Conservation (phyloP, 2,797 vertebrate genomes). For the Sebastes melanostomus region DNA sequence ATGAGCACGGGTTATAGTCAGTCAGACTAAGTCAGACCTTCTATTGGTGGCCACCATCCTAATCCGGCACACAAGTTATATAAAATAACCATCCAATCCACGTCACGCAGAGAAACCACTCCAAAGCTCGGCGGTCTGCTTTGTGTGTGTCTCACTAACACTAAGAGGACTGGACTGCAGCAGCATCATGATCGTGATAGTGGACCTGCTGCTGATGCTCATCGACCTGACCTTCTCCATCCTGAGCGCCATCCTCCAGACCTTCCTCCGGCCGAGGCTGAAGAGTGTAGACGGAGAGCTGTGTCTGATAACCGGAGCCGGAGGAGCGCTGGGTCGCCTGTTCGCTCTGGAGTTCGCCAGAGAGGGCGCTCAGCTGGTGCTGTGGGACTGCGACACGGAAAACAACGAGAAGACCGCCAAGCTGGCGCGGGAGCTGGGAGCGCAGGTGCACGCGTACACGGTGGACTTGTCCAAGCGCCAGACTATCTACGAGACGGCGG, state of each 20-base stretch:
- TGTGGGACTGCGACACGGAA: slow-evolving; percentile 77
- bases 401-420: slow-evolving; percentile 75
- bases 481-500: slow-evolving; percentile 71
- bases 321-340: slow-evolving; percentile 71
- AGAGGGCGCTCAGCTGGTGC: slow-evolving; percentile 73
- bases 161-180: not conserved
- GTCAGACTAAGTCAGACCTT: slow-evolving; percentile 46
- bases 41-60: slow-evolving; percentile 55
- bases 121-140: not conserved
- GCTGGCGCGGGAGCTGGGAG: slow-evolving; percentile 64
- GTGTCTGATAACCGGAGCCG: slow-evolving; percentile 78
- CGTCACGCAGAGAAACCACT: not conserved
- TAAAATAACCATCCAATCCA: slow-evolving; percentile 59
- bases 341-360: slow-evolving; percentile 78
- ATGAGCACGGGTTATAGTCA: slow-evolving; percentile 31
- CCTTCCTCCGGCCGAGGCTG: slow-evolving; percentile 65
- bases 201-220: slow-evolving; percentile 77
- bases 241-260: slow-evolving; percentile 64
- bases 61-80: slow-evolving; percentile 72
- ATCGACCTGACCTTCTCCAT: slow-evolving; percentile 66
- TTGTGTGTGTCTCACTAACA: not conserved
- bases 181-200: slow-evolving; percentile 66
- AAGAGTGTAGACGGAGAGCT: slow-evolving; percentile 74
- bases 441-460: slow-evolving; percentile 69
- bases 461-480: slow-evolving; percentile 72